phyloP scores from a whole-genome alignment of 2,113 vertebrate species.

The Pseudopipra pipra region DNA sequence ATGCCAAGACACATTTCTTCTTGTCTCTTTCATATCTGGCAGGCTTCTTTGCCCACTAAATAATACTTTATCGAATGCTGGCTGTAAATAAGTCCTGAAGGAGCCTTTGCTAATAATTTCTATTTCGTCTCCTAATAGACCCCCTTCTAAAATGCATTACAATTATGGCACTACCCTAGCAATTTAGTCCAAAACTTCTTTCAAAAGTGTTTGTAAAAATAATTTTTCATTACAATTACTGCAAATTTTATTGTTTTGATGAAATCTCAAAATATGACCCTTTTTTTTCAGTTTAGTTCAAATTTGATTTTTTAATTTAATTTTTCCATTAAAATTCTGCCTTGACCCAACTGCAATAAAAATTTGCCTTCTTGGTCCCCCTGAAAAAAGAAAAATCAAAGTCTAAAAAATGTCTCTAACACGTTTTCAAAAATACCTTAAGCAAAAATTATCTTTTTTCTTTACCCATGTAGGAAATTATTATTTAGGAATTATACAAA shows the following conservation, averaged over 20 bases:
- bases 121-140: background rate
- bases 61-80: background rate
- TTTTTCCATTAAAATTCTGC: background rate
- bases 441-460: background rate
- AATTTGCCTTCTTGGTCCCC: background rate
- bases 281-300: background rate
- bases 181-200: background rate
- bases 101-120: background rate
- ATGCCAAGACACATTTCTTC: constrained; percentile 41
- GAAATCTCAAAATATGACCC: background rate
- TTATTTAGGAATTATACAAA: background rate
- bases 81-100: constrained; percentile 10
- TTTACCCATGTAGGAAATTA: background rate
- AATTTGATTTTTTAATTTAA: background rate
- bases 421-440: background rate
- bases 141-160: background rate
- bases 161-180: background rate
- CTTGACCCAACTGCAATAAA: background rate
- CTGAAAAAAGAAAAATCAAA: background rate
- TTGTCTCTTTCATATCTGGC: constrained; percentile 23
- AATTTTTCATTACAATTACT: background rate
- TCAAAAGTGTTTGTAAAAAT: background rate
- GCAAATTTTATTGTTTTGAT: background rate
- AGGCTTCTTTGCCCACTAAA: constrained; percentile 30
- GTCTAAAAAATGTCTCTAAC: background rate